A percentile compares a stretch with the other conserved stretches of the same genome.
These are phyloP conservation scores for Drosophila diplacantha DNA, from an alignment of 2,888 invertebrate species.

Conservation along the genomic window DNA sequence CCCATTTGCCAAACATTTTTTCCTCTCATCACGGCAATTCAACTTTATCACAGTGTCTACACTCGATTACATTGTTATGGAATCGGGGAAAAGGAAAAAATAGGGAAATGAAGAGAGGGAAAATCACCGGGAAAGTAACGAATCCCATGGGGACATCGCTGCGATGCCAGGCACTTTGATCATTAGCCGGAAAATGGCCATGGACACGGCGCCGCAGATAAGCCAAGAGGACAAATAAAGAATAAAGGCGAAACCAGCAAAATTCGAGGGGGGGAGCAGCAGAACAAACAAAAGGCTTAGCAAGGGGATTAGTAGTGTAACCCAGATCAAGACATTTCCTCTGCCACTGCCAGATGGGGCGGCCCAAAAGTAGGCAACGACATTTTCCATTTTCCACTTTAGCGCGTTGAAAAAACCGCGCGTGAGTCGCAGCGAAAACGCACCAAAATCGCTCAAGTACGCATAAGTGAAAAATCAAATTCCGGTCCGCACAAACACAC, in stretches of 20 bases:
- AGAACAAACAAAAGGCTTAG: slow-evolving; percentile 50
- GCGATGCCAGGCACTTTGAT: slow-evolving; percentile 53
- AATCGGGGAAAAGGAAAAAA: slow-evolving; percentile 16
- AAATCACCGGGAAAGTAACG: slow-evolving; percentile 25
- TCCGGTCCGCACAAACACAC: slow-evolving; percentile 23
- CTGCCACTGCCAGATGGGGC: background rate
- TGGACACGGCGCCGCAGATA: slow-evolving; percentile 49
- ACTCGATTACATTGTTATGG: slow-evolving; percentile 67
- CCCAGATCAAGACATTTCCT: slow-evolving; percentile 50
- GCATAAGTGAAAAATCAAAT: slow-evolving; percentile 37
- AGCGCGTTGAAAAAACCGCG: slow-evolving; percentile 21
- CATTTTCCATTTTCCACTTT: slow-evolving; percentile 4
- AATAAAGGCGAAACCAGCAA: slow-evolving; percentile 23
- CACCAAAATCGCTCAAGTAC: slow-evolving; percentile 35
- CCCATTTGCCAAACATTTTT: slow-evolving; percentile 54
- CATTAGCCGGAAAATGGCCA: slow-evolving; percentile 62
- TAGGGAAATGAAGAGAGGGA: slow-evolving; percentile 1
- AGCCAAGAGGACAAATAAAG: slow-evolving; percentile 32
- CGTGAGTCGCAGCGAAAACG: slow-evolving; percentile 23
- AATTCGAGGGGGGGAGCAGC: slow-evolving; percentile 2
- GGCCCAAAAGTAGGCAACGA: slow-evolving; percentile 30
- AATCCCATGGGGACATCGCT: slow-evolving; percentile 19
- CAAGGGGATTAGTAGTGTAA: slow-evolving; percentile 51
- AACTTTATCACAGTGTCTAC: slow-evolving; percentile 61
- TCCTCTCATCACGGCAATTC: slow-evolving; percentile 41